phyloP scores from a whole-genome alignment of 2,888 invertebrate genomes.

The Andrena bicolor region DNA sequence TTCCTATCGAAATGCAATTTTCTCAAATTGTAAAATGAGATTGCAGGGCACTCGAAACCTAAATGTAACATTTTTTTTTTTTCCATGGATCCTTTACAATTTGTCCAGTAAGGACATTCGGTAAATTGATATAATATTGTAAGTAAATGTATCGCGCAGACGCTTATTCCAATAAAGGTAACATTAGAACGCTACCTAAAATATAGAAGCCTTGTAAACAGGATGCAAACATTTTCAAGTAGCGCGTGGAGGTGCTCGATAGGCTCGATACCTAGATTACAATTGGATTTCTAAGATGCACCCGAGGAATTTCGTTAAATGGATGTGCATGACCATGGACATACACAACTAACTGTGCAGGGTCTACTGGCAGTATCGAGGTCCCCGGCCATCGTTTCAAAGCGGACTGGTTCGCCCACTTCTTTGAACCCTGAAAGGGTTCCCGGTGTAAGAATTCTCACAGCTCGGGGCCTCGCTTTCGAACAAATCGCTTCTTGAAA shows the following conservation, averaged over 20 bases:
- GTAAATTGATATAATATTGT: too few species aligned
- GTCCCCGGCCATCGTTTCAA: slow-evolving; percentile 59
- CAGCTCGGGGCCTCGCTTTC: slow-evolving; percentile 56
- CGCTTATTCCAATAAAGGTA: too few species aligned
- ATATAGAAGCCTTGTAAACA: neutral
- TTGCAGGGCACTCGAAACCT: neutral
- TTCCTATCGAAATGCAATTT: too few species aligned
- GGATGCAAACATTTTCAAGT: neutral
- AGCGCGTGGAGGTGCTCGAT: neutral
- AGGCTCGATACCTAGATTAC: slow-evolving; percentile 22
- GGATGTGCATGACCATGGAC: slow-evolving; percentile 24
- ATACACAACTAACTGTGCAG: slow-evolving; percentile 27
- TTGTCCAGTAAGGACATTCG: too few species aligned
- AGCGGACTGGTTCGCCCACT: slow-evolving; percentile 80
- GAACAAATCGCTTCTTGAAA: slow-evolving; percentile 65
- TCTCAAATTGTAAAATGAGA: too few species aligned
- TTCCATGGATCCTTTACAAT: too few species aligned
- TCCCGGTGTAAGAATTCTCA: slow-evolving; percentile 60
- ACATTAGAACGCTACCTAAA: neutral
- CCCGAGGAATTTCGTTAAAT: slow-evolving; percentile 36
- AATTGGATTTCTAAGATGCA: slow-evolving; percentile 30
- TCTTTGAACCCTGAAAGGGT: slow-evolving; percentile 59
- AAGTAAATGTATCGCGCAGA: too few species aligned
- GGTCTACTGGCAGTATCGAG: slow-evolving; percentile 55
- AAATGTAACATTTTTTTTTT: too few species aligned